Evolutionary conservation across 1,140 invertebrate species (phyloP).

Genomic region (Drosophila nigrodunni): DNA sequence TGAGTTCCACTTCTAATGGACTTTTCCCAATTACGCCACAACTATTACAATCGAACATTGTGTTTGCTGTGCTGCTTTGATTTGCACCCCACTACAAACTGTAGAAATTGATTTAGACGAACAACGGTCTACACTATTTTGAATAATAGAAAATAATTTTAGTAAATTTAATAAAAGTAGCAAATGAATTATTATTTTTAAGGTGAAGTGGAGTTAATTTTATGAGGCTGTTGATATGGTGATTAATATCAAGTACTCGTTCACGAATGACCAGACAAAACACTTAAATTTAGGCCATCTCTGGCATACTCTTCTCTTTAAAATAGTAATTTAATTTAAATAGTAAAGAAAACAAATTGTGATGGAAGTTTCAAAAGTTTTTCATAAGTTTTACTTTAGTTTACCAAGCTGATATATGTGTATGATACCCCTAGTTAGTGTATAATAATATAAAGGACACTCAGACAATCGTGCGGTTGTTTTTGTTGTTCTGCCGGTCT

Average conservation of each 20-base stretch:
- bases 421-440: constrained; percentile 20
- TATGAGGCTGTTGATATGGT: neutral
- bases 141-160: no score
- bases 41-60: constrained; percentile 17
- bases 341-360: neutral
- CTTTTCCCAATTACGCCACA: constrained; percentile 54
- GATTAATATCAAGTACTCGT: neutral
- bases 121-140: constrained; percentile 6
- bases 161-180: no score
- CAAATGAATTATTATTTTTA: no score
- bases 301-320: constrained; percentile 7
- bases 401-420: neutral
- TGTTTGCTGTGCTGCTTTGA: constrained; percentile 29
- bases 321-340: no score
- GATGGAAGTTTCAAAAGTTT: neutral
- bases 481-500: constrained; percentile 23
- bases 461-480: constrained; percentile 56
- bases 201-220: no score
- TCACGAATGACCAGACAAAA: constrained; percentile 37
- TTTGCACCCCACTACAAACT: constrained; percentile 14
- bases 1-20: constrained; percentile 24
- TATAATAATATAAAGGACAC: constrained; percentile 63
- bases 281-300: neutral
- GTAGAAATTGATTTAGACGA: neutral
- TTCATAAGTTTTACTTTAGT: neutral